Percentiles rank a stretch among this genome's conserved stretches.
Evolutionary conservation across 92 coral and sea anemone species (phyloP).

Genomic region (Epizoanthus rinbou): DNA sequence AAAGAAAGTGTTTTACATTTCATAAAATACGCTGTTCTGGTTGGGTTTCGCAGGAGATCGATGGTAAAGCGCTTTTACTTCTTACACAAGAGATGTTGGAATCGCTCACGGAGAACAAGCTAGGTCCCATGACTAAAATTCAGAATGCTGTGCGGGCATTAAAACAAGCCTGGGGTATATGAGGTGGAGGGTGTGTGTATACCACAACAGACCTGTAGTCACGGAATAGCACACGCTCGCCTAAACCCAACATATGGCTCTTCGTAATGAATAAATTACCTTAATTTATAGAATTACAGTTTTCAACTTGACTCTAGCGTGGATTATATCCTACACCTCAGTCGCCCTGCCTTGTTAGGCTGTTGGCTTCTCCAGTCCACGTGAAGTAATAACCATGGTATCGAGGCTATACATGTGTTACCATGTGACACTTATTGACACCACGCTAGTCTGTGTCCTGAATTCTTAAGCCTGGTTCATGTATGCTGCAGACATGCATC

Average conservation of each 20-base stretch:
- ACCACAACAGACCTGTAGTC: neutral
- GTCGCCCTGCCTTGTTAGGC: neutral
- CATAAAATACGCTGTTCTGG: neutral
- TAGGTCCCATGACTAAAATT: constrained; percentile 95
- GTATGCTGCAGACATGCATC: too few relatives aligned
- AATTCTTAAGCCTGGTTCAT: too few relatives aligned
- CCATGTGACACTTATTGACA: too few relatives aligned
- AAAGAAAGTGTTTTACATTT: too few relatives aligned
- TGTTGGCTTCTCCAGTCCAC: neutral
- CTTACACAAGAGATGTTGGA: constrained; percentile 92
- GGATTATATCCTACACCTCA: constrained; percentile 1
- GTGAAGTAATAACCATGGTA: too few relatives aligned
- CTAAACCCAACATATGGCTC: neutral
- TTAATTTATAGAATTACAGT: constrained; percentile 22
- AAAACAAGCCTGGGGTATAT: constrained; percentile 93
- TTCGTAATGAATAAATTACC: neutral
- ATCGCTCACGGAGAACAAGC: constrained; percentile 87
- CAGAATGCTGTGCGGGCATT: constrained; percentile 90
- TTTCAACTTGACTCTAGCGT: constrained; percentile 26
- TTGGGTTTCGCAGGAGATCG: constrained; percentile 71
- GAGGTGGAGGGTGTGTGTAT: constrained; percentile 32
- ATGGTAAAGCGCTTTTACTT: constrained; percentile 81
- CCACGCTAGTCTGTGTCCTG: too few relatives aligned
- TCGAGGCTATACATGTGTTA: too few relatives aligned
- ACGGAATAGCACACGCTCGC: neutral